phyloP scores from a whole-genome alignment of 2,797 vertebrate species.

The Anableps anableps region DNA sequence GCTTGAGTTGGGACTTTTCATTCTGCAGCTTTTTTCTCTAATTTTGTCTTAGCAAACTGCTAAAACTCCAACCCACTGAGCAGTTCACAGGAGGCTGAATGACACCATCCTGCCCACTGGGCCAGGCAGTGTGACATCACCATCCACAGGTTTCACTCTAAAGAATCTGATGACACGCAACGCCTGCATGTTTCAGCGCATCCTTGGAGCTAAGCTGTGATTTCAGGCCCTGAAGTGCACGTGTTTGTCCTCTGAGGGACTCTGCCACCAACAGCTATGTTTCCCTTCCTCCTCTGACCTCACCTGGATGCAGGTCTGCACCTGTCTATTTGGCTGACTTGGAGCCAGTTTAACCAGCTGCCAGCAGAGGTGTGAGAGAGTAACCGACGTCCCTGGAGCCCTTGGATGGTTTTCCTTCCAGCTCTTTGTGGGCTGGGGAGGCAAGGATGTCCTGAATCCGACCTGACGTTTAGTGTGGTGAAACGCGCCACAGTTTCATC shows the following conservation, averaged over 20 bases:
- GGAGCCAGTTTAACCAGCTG: constrained; percentile 7
- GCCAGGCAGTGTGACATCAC: background rate
- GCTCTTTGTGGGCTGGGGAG: background rate
- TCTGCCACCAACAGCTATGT: background rate
- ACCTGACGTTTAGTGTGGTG: background rate
- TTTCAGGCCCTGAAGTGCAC: background rate
- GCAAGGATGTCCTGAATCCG: background rate
- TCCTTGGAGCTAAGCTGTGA: background rate
- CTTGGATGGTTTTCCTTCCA: background rate
- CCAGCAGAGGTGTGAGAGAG: constrained; percentile 13
- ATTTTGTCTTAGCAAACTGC: no score
- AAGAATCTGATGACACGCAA: background rate
- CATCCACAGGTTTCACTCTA: background rate
- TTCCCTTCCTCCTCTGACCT: background rate
- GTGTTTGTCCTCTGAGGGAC: background rate
- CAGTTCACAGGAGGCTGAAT: background rate
- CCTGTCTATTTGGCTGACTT: constrained; percentile 25
- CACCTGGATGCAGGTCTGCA: constrained; percentile 8
- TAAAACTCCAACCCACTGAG: background rate
- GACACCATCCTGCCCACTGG: background rate
- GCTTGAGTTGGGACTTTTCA: no score
- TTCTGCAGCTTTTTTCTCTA: no score
- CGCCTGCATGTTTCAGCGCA: background rate
- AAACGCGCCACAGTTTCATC: background rate
- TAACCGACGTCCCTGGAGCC: background rate